phyloP scores from a whole-genome alignment of 2,113 vertebrate genomes.

The Chloropsis cyanopogon region DNA sequence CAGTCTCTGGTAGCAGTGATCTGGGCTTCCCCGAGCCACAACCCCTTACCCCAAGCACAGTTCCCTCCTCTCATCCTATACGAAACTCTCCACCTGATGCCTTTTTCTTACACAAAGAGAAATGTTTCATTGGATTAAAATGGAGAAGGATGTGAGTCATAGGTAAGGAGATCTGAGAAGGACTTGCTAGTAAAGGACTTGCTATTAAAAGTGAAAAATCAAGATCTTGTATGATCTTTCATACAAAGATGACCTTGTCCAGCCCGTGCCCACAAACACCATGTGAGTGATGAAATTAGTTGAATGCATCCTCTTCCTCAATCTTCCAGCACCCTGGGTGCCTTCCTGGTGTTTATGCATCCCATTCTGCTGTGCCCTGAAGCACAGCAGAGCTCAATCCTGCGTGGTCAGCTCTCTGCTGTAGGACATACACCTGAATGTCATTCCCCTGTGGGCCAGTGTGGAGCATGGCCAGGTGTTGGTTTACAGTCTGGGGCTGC shows the following conservation, averaged over 20 bases:
- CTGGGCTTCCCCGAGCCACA: neutral
- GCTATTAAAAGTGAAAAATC: neutral
- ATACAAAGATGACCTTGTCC: neutral
- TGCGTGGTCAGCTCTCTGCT: neutral
- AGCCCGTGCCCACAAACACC: neutral
- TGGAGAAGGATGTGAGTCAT: neutral
- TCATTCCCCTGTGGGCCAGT: neutral
- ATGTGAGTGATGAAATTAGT: neutral
- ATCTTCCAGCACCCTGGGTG: neutral
- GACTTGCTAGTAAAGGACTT: neutral
- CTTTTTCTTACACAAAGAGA: neutral
- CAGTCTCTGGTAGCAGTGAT: neutral
- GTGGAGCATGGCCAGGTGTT: neutral
- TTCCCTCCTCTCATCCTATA: neutral
- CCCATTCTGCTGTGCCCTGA: fast-evolving
- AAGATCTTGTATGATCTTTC: neutral
- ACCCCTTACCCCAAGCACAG: neutral
- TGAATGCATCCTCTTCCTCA: neutral
- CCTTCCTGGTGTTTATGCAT: neutral
- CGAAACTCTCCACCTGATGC: neutral
- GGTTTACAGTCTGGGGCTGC: neutral
- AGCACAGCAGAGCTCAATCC: fast-evolving
- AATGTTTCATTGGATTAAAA: conserved; percentile 11
- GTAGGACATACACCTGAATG: fast-evolving
- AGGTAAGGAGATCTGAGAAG: conserved; percentile 1